Percentiles rank a stretch among this genome's conserved stretches.
Evolutionary conservation across 2,888 invertebrate genomes (phyloP).

Genomic region (Caenorhabditis angaria): DNA sequence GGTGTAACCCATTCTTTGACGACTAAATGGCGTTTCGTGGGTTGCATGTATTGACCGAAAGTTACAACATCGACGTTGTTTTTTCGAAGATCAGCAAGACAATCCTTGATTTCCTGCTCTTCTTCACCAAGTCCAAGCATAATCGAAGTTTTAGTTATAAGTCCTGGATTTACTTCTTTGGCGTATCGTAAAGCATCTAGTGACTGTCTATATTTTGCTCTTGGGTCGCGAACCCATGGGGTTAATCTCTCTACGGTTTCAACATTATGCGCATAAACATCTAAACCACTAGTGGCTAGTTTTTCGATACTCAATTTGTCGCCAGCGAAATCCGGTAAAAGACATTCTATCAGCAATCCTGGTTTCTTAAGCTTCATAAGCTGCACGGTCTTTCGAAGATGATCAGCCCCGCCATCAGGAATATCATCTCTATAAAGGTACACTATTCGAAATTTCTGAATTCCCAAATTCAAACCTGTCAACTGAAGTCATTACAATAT

Average conservation of each 20-base stretch:
- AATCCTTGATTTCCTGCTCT: constrained; percentile 78
- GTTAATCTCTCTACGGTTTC: constrained; percentile 81
- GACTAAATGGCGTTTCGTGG: constrained; percentile 91
- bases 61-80: constrained; percentile 91
- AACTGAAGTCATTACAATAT: constrained; percentile 95
- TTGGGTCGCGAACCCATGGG: constrained; percentile 83
- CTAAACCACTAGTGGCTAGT: constrained; percentile 78
- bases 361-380: constrained; percentile 85
- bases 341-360: constrained; percentile 89
- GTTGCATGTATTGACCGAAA: constrained; percentile 99
- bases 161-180: constrained; percentile 80
- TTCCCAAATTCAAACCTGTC: constrained; percentile 78
- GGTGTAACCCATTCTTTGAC: constrained; percentile 90
- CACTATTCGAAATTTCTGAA: too few species aligned
- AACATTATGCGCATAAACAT: constrained; percentile 97
- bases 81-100: constrained; percentile 57
- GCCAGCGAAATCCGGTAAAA: constrained; percentile 95
- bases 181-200: constrained; percentile 76
- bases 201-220: constrained; percentile 91
- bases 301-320: constrained; percentile 79
- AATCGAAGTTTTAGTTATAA: constrained; percentile 95
- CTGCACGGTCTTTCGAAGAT: constrained; percentile 89
- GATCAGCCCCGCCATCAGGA: constrained; percentile 89
- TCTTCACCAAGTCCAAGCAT: constrained; percentile 95
- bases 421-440: constrained; percentile 81